Evolutionary conservation across 2,888 invertebrate genomes (phyloP), one percentile per base, ranked within the genome.

Genomic region (Agrochola litura): DNA sequence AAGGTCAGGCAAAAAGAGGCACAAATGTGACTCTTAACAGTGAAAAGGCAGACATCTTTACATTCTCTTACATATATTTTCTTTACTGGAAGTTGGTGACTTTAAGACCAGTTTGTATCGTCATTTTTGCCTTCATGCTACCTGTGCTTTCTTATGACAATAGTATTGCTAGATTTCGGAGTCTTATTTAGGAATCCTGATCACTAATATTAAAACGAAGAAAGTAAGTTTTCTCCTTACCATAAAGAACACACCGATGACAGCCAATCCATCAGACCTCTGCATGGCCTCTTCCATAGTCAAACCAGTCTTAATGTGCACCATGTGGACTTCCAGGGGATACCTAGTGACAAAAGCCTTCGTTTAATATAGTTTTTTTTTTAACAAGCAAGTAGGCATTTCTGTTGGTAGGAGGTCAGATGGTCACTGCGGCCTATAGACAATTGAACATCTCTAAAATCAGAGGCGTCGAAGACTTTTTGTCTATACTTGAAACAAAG

Each of bases 311-410:
- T 95, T 96, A 16, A 94, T 76, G 81, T 96, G 96, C 1, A 96
- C 95, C 89, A 96, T 87, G 88, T 96, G 96, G 79, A 96, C 95
- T 84, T 96, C 96, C 87, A 96, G 70, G 0, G 96, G 95, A 63
- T 95, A 96, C 85, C 96, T 96, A 73, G 0, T 9, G 25, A 77
- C 66, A 78, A 80, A 73, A 19, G 58, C 0, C 0, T 14, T 30
- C n/a, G n/a, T n/a, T n/a, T n/a, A n/a, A n/a, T n/a, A n/a, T n/a
- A n/a, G n/a, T n/a, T n/a, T n/a, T n/a, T n/a, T n/a, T n/a, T n/a
- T n/a, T n/a, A n/a, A n/a, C n/a, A n/a, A n/a, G n/a, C n/a, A n/a
- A n/a, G n/a, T n/a, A n/a, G n/a, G n/a, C n/a, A n/a, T n/a, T n/a
- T n/a, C n/a, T n/a, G 30, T 30, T 30, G 30, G 30, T 30, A 30